phyloP scores from a whole-genome alignment of 2,113 vertebrate genomes.

The Danio rerio region DNA sequence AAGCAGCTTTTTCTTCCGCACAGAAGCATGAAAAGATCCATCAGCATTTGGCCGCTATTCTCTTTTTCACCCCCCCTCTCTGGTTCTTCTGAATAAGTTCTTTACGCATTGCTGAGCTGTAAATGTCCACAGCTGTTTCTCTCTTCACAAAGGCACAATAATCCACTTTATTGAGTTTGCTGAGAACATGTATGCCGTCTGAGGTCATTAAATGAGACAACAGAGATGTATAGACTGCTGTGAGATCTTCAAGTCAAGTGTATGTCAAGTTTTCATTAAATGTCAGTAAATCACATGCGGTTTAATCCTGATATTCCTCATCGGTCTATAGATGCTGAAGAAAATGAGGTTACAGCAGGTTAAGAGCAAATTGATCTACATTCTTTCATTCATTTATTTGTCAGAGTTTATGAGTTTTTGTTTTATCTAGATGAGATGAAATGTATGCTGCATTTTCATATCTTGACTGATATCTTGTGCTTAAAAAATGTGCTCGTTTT shows the following conservation, averaged over 20 bases:
- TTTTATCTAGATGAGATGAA: background rate
- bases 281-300: background rate
- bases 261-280: background rate
- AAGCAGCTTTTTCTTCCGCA: background rate
- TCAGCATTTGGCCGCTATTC: background rate
- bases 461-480: background rate
- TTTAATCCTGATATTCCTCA: background rate
- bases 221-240: no score
- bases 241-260: background rate
- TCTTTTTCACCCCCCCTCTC: background rate
- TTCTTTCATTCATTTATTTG: background rate
- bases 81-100: background rate
- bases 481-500: background rate
- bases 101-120: background rate
- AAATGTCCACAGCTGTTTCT: background rate
- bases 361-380: background rate
- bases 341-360: background rate
- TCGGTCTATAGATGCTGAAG: background rate
- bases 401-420: background rate
- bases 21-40: background rate
- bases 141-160: background rate
- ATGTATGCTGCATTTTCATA: background rate
- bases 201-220: no score
- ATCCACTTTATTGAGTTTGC: no score
- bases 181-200: no score